Percentiles rank a stretch among this genome's conserved stretches.
Evolutionary conservation across 1,140 invertebrate genomes (phyloP).

Genomic region (Tetraneura akinire): DNA sequence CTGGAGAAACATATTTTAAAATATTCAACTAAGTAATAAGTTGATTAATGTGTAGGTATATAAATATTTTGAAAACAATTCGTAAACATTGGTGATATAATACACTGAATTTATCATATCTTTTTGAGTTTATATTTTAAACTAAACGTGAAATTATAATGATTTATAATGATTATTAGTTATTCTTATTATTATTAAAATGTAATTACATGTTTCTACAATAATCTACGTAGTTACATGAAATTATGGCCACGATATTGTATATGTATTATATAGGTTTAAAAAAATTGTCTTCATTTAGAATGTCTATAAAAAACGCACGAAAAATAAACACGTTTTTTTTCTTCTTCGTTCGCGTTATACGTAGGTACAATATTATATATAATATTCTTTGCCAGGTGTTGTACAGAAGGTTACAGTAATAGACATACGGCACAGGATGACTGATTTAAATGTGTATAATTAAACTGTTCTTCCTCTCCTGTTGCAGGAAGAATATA

Average conservation of each 20-base stretch:
- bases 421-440: not conserved
- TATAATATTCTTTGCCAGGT: not conserved
- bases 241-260: too few relatives aligned
- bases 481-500: not conserved
- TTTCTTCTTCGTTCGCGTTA: not conserved
- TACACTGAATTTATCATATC: too few relatives aligned
- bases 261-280: not conserved
- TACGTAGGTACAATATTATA: too few relatives aligned
- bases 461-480: slow-evolving; percentile 25
- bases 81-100: too few relatives aligned
- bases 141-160: not conserved
- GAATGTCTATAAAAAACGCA: not conserved
- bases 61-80: too few relatives aligned
- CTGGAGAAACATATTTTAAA: too few relatives aligned
- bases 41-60: too few relatives aligned
- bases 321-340: not conserved
- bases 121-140: not conserved
- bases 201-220: not conserved
- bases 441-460: not conserved
- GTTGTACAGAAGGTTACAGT: slow-evolving; percentile 5
- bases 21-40: too few relatives aligned
- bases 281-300: not conserved
- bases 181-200: not conserved
- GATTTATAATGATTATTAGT: not conserved
- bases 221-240: not conserved